Conservation (phyloP, 2,797 vertebrate genomes). For the Euthynnus affinis region DNA sequence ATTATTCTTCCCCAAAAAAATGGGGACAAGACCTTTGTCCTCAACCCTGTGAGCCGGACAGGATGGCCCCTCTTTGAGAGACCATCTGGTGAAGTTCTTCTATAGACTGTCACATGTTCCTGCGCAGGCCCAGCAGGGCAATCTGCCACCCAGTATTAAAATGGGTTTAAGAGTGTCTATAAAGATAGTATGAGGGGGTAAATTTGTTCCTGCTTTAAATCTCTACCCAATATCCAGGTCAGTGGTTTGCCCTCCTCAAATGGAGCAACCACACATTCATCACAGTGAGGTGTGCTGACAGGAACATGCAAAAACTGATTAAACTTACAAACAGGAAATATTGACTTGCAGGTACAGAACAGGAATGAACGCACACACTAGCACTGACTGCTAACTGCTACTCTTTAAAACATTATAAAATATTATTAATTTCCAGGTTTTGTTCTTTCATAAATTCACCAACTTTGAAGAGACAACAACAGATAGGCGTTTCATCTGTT, state of each 20-base stretch:
- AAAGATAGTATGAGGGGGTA: conserved; percentile 28
- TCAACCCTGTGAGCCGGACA: conserved; percentile 60
- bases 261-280: conserved; percentile 4
- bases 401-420: background rate
- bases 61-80: conserved; percentile 67
- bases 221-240: conserved; percentile 36
- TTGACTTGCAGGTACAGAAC: background rate
- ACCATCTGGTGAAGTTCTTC: conserved; percentile 82
- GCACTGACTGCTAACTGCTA: no score
- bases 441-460: background rate
- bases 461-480: background rate
- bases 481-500: conserved; percentile 30
- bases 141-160: conserved; percentile 67
- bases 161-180: conserved; percentile 53
- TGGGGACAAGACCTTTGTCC: conserved; percentile 64
- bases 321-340: background rate
- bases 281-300: background rate
- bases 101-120: conserved; percentile 71
- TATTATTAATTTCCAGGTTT: no score
- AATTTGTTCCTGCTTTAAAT: conserved; percentile 48
- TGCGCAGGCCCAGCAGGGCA: conserved; percentile 43
- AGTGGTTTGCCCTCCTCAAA: conserved; percentile 35
- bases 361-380: background rate
- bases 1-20: conserved; percentile 71
- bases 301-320: background rate